Evolutionary conservation across 2,888 invertebrate genomes (phyloP).

Genomic region (Protophormia terraenovae): DNA sequence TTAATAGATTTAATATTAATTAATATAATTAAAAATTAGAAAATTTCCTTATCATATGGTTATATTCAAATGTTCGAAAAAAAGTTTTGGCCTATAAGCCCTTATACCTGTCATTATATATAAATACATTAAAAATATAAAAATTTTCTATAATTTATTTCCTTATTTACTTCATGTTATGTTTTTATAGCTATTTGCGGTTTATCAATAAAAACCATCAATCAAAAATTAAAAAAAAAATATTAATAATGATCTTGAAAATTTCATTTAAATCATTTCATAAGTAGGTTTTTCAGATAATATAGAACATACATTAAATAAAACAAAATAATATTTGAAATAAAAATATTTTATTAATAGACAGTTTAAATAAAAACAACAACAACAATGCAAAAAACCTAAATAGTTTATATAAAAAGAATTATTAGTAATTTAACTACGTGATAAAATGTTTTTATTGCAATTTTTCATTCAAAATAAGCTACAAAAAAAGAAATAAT

Average conservation of each 20-base stretch:
- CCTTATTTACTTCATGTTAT: constrained; percentile 3
- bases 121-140: not conserved
- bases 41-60: not conserved
- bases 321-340: too few species aligned
- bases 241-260: constrained; percentile 47
- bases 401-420: too few species aligned
- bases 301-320: too few species aligned
- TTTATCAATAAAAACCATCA: constrained; percentile 57
- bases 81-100: not conserved
- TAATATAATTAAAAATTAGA: too few species aligned
- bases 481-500: too few species aligned
- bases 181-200: not conserved
- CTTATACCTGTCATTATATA: not conserved
- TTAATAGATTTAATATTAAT: too few species aligned
- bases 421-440: too few species aligned
- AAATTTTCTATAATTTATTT: constrained; percentile 15
- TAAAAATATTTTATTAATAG: too few species aligned
- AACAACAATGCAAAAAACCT: too few species aligned
- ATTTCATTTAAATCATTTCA: constrained; percentile 35
- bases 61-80: not conserved
- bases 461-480: too few species aligned
- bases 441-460: too few species aligned
- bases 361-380: too few species aligned
- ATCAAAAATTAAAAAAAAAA: constrained; percentile 46
- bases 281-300: constrained; percentile 56